Evolutionary conservation across 2,888 invertebrate species (phyloP).

Genomic region (Physocephala rufipes): DNA sequence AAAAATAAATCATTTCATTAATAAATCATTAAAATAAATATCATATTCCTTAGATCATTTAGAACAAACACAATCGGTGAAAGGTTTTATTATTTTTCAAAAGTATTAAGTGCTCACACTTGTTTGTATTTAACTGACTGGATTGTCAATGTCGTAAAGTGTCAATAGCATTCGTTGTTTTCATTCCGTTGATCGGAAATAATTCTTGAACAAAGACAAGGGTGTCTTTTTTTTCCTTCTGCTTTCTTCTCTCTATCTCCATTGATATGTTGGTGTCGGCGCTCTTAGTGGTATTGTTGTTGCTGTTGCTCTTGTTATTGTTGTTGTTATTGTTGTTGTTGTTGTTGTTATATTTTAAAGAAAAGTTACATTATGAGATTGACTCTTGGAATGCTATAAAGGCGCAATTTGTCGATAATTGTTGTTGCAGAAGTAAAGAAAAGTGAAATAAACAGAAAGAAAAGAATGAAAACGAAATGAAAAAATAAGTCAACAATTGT

Average conservation of each 20-base stretch:
- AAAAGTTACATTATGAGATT: constrained; percentile 19
- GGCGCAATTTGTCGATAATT: constrained; percentile 60
- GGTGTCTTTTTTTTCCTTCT: no score
- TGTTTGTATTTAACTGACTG: background rate
- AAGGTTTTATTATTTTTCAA: no score
- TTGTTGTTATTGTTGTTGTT: constrained; percentile 20
- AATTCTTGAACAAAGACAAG: constrained; percentile 16
- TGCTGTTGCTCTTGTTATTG: constrained; percentile 17
- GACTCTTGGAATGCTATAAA: constrained; percentile 51
- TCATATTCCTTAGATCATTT: no score
- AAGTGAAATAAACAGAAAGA: no score
- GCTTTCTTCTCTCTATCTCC: no score
- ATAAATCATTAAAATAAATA: no score
- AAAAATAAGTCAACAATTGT: constrained; percentile 36
- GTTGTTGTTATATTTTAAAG: constrained; percentile 20
- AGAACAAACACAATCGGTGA: no score
- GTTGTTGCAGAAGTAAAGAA: constrained; percentile 57
- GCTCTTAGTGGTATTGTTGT: no score
- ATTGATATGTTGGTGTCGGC: no score
- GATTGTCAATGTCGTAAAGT: background rate
- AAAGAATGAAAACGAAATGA: no score
- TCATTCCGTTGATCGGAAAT: constrained; percentile 26
- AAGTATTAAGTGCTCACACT: no score
- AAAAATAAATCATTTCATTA: no score
- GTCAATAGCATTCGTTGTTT: constrained; percentile 42